Conservation (phyloP, 2,113 vertebrate genomes). For the Dicerorhinus sumatrensis region DNA sequence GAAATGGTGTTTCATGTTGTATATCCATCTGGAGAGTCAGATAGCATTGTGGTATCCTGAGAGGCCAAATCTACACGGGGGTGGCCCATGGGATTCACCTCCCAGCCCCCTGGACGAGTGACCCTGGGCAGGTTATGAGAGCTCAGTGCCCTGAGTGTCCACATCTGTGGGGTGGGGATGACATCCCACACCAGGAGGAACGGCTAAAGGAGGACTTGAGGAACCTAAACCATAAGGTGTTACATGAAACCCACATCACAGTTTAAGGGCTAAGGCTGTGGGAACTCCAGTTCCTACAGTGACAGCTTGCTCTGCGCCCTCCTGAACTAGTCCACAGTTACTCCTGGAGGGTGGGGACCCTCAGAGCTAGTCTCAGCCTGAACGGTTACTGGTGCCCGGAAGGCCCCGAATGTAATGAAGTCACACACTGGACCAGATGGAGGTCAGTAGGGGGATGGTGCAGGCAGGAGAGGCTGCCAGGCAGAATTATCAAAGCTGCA, state of each 20-base stretch:
- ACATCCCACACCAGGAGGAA: not conserved
- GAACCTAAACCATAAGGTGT: too few species aligned
- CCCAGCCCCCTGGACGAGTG: accelerated
- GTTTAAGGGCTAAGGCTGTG: not conserved
- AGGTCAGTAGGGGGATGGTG: not conserved
- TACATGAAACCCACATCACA: not conserved
- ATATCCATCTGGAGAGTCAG: too few species aligned
- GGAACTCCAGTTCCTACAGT: not conserved
- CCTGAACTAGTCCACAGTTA: not conserved
- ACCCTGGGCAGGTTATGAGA: not conserved
- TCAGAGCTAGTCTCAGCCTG: not conserved
- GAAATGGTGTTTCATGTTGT: too few species aligned
- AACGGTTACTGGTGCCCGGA: accelerated
- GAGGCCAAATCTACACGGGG: not conserved
- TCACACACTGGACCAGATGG: not conserved
- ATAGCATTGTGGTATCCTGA: too few species aligned
- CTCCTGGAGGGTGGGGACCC: not conserved
- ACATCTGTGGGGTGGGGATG: not conserved
- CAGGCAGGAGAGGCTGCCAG: not conserved
- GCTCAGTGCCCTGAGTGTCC: not conserved
- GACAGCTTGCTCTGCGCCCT: not conserved
- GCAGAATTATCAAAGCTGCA: not conserved
- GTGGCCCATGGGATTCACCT: not conserved
- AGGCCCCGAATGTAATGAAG: not conserved
- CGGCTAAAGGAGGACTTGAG: not conserved